Conservation (phyloP, 2,888 invertebrate species). For the Laothoe populi region DNA sequence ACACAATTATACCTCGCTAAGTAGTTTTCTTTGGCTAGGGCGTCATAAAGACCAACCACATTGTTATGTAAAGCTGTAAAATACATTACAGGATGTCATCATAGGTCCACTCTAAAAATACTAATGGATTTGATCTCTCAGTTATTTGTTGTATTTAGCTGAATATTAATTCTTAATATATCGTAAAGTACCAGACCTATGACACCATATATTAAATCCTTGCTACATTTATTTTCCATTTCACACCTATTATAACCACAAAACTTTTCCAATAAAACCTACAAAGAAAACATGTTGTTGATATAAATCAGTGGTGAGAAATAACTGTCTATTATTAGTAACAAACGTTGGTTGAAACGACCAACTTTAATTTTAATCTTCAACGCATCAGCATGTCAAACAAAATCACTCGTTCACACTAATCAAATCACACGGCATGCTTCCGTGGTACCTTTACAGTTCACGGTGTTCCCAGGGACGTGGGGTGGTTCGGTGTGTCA, state of each 20-base stretch:
- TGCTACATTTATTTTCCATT: not conserved
- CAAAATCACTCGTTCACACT: conserved; percentile 64
- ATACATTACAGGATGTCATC: too few relatives aligned
- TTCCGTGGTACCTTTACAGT: conserved; percentile 59
- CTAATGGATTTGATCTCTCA: too few relatives aligned
- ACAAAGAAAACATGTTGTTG: not conserved
- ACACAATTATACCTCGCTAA: too few relatives aligned
- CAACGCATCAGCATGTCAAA: conserved; percentile 53
- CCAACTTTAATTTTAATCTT: conserved; percentile 29
- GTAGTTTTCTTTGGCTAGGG: too few relatives aligned
- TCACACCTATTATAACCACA: not conserved
- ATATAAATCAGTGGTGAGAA: conserved; percentile 24
- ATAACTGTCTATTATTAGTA: conserved; percentile 15
- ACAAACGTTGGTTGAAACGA: conserved; percentile 15
- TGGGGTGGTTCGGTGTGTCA: not conserved
- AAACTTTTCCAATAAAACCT: not conserved
- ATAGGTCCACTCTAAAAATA: too few relatives aligned
- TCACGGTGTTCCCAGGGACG: conserved; percentile 14
- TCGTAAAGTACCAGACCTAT: too few relatives aligned
- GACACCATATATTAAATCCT: not conserved
- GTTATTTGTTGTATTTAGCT: too few relatives aligned
- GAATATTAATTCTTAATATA: too few relatives aligned
- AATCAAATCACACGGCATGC: conserved; percentile 63
- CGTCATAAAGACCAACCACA: too few relatives aligned
- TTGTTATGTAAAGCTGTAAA: too few relatives aligned